Percentiles rank a stretch among this genome's conserved stretches.
phyloP scores from a whole-genome alignment of 2,113 vertebrate genomes.

The Podilymbus podiceps region DNA sequence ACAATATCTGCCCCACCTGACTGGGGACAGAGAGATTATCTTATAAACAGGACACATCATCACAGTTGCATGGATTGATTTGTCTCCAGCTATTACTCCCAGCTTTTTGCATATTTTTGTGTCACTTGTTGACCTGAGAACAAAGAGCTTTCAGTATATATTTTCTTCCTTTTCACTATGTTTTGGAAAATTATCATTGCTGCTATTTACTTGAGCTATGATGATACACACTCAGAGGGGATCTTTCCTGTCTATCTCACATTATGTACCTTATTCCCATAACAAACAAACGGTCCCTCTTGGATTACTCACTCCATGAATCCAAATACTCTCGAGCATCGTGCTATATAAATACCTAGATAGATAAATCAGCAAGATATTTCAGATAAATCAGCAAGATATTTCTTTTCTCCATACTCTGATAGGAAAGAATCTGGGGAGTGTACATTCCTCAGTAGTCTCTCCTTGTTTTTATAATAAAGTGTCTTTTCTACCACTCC shows the following conservation, averaged over 20 bases:
- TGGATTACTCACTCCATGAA: background rate
- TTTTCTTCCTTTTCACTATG: background rate
- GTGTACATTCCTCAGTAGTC: background rate
- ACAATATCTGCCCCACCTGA: background rate
- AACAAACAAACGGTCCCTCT: conserved; percentile 13
- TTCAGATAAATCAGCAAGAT: conserved; percentile 25
- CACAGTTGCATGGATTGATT: background rate
- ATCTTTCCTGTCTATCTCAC: background rate
- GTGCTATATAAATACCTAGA: conserved; percentile 22
- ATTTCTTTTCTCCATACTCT: background rate
- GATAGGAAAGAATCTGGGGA: background rate
- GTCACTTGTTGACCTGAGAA: background rate
- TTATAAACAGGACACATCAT: background rate
- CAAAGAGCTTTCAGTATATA: background rate
- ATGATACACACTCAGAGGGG: background rate
- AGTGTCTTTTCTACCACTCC: conserved; percentile 6
- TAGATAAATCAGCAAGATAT: conserved; percentile 17
- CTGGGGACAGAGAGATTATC: background rate
- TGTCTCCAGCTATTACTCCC: background rate
- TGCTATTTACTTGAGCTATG: background rate
- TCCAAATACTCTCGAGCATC: background rate
- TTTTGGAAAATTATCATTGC: background rate
- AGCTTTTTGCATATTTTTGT: background rate
- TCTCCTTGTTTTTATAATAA: conserved; percentile 14
- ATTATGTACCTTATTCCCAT: conserved; percentile 16